Conservation (phyloP, 2,888 invertebrate species). For the Colostygia pectinataria region DNA sequence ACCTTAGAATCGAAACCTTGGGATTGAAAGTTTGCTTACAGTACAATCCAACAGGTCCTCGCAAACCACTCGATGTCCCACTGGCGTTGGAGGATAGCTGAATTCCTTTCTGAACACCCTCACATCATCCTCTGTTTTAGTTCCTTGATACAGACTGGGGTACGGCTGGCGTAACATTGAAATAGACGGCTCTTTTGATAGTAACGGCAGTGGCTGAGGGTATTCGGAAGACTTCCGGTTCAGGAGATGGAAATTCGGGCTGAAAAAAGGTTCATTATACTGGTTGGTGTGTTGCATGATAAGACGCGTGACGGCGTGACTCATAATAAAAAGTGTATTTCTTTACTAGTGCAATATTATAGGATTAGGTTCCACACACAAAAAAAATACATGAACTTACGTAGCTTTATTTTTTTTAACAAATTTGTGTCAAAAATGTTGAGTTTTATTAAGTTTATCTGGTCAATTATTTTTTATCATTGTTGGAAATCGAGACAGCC, state of each 20-base stretch:
- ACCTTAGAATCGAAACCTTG: too few relatives aligned
- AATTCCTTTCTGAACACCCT: slow-evolving; percentile 54
- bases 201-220: slow-evolving; percentile 48
- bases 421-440: too few relatives aligned
- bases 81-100: slow-evolving; percentile 37
- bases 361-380: too few relatives aligned
- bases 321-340: too few relatives aligned
- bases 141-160: slow-evolving; percentile 56
- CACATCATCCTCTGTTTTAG: slow-evolving; percentile 41
- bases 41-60: slow-evolving; percentile 53
- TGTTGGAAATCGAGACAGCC: too few relatives aligned
- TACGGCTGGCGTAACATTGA: slow-evolving; percentile 35
- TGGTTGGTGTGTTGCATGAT: too few relatives aligned
- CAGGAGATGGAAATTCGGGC: slow-evolving; percentile 24
- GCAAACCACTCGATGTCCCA: slow-evolving; percentile 50
- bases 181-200: not conserved
- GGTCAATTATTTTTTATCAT: too few relatives aligned
- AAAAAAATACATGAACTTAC: too few relatives aligned
- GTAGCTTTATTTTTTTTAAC: too few relatives aligned
- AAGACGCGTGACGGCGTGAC: too few relatives aligned
- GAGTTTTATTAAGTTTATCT: too few relatives aligned
- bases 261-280: slow-evolving; percentile 30
- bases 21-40: slow-evolving; percentile 44
- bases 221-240: slow-evolving; percentile 30
- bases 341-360: too few relatives aligned